phyloP scores from a whole-genome alignment of 2,888 invertebrate species.

The Mythimna lalbum region DNA sequence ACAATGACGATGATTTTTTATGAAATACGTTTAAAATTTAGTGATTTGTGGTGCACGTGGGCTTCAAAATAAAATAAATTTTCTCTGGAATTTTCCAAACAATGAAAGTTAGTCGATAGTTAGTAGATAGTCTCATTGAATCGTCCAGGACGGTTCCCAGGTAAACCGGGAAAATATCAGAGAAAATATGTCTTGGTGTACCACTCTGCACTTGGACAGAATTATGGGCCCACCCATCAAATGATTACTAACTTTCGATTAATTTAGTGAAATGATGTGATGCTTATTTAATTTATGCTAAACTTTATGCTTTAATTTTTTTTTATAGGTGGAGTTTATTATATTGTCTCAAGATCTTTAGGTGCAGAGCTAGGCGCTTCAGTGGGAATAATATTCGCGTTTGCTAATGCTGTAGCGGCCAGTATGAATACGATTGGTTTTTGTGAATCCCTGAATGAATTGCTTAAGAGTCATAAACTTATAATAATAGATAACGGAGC shows the following conservation, averaged over 20 bases:
- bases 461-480: conserved; percentile 91
- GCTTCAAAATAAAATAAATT: too few relatives aligned
- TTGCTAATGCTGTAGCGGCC: conserved; percentile 98
- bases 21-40: too few relatives aligned
- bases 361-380: conserved; percentile 99
- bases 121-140: neutral
- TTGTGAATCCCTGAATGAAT: conserved; percentile 96
- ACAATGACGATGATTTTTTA: too few relatives aligned
- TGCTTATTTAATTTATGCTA: too few relatives aligned
- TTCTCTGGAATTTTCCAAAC: too few relatives aligned
- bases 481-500: conserved; percentile 93
- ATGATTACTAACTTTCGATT: neutral
- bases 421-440: conserved; percentile 99
- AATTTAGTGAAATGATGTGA: too few relatives aligned
- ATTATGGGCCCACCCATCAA: neutral
- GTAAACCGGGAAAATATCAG: too few relatives aligned
- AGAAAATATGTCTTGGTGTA: neutral
- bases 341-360: conserved; percentile 98
- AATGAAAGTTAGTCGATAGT: too few relatives aligned
- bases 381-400: conserved; percentile 98
- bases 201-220: neutral
- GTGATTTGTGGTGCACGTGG: too few relatives aligned
- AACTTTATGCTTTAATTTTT: too few relatives aligned
- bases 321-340: conserved; percentile 96
- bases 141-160: too few relatives aligned